Percentiles rank a stretch among this genome's conserved stretches.
Evolutionary conservation across 2,797 vertebrate genomes (phyloP).

Genomic region (Microcaecilia unicolor): DNA sequence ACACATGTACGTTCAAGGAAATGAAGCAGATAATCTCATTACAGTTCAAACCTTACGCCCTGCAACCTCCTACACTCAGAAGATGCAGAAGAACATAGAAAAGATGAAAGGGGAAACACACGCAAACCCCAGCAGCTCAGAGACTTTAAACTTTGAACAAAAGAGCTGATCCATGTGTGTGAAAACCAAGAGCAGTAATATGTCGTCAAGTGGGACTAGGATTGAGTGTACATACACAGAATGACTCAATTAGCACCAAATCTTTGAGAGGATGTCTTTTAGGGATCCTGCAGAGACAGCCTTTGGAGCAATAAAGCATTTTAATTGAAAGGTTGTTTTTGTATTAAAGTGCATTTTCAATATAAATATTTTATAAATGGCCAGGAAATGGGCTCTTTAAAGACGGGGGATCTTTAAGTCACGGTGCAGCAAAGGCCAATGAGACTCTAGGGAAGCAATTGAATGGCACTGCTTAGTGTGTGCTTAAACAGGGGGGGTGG

Average conservation of each 20-base stretch:
- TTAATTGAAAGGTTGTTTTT: slow-evolving; percentile 13
- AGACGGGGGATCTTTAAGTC: slow-evolving; percentile 1
- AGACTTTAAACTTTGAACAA: no score
- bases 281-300: background rate
- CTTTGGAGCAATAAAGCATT: slow-evolving; percentile 31
- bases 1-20: no score
- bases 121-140: no score
- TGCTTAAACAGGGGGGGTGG: background rate
- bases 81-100: no score
- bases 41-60: no score
- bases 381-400: background rate
- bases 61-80: no score
- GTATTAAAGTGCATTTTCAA: slow-evolving; percentile 20
- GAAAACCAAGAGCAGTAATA: background rate
- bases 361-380: slow-evolving; percentile 32
- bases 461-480: background rate
- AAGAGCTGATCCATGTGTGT: no score
- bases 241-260: slow-evolving; percentile 13
- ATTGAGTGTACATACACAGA: slow-evolving; percentile 5
- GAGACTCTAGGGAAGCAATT: slow-evolving; percentile 17
- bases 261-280: background rate
- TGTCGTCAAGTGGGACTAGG: no score
- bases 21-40: no score
- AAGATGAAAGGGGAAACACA: no score
- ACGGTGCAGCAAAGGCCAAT: slow-evolving; percentile 10